Conservation (phyloP, 2,797 vertebrate species). For the Chelonia mydas region DNA sequence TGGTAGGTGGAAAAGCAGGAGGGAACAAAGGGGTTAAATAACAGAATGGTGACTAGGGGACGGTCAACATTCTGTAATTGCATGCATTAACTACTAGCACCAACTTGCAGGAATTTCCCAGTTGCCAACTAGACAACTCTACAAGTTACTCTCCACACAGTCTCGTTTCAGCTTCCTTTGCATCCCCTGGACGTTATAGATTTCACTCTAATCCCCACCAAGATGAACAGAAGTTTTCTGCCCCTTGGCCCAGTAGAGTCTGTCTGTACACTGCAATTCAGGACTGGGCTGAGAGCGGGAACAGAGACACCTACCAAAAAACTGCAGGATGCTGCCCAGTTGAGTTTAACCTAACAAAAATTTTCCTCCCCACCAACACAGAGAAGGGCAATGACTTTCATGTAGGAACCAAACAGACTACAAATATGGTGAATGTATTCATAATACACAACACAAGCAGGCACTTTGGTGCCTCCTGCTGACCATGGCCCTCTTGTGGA, state of each 20-base stretch:
- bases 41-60: fast-evolving
- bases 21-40: neutral
- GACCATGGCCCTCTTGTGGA: neutral
- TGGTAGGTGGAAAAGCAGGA: slow-evolving; percentile 53
- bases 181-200: no score
- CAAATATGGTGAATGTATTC: neutral
- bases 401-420: neutral
- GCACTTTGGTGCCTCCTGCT: neutral
- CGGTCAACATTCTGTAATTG: neutral
- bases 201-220: no score
- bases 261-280: neutral
- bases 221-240: no score
- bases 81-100: no score
- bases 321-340: neutral
- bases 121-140: no score
- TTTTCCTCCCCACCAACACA: neutral
- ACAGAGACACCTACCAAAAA: neutral
- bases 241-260: neutral
- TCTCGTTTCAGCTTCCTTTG: no score
- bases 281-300: neutral
- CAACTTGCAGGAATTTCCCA: no score
- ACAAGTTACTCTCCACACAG: no score
- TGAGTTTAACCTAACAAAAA: neutral
- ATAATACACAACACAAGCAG: neutral
- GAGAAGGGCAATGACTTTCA: neutral